phyloP scores from a whole-genome alignment of 2,113 vertebrate genomes.

The Elephantulus edwardii region DNA sequence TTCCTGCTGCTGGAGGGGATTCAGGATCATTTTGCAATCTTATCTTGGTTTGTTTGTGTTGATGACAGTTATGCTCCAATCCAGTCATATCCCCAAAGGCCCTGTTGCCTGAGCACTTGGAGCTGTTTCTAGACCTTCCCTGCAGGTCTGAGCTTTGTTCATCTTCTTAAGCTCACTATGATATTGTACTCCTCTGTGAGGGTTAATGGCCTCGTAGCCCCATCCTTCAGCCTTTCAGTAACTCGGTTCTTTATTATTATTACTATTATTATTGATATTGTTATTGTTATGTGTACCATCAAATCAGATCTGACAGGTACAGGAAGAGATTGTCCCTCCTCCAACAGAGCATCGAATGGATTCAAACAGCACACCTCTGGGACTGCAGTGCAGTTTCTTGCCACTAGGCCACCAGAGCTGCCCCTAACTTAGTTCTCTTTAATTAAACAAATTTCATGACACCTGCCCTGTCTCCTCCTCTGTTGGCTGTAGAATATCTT shows the following conservation, averaged over 20 bases:
- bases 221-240: neutral
- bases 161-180: neutral
- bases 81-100: neutral
- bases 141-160: neutral
- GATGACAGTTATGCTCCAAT: neutral
- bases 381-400: too few species aligned
- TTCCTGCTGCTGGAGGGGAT: neutral
- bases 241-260: too few species aligned
- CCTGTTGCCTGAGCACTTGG: neutral
- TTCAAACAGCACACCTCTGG: too few species aligned
- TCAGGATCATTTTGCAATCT: neutral
- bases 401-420: too few species aligned
- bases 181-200: neutral
- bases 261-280: too few species aligned
- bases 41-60: neutral
- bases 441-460: slow-evolving; percentile 2
- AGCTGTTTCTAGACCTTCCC: neutral
- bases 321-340: too few species aligned
- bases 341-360: too few species aligned
- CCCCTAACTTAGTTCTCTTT: too few species aligned
- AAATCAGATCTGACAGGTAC: too few species aligned
- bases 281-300: too few species aligned
- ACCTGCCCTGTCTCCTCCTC: neutral
- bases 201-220: neutral
- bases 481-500: neutral